Base-by-base conservation (phyloP, 1,140 invertebrate species). In the Drosophila arawakana region DNA sequence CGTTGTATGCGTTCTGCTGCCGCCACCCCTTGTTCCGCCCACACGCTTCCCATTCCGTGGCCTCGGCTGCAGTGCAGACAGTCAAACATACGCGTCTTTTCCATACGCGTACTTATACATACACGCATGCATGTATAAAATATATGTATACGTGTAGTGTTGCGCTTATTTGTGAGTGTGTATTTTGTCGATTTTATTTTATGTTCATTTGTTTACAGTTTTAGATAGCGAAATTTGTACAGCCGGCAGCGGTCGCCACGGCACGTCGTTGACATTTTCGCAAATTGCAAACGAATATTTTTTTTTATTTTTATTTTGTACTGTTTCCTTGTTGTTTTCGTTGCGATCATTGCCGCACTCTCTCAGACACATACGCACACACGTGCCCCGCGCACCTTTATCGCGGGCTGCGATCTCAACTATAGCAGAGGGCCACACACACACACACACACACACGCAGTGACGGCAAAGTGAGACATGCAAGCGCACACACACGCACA, bases 191-290 rank as follows among this genome's bases (percentile, higher is more conserved):
- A 86, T 86, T 86, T 83, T 79, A 85, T 86, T 88, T 88, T 83
- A 88, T 86, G 84, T 89, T 88, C 83, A 89, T 86, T 89, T 83
- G 84, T 88, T 89, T 89, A 88, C 83, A 88, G 77, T 89, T 88
- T 88, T 89, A 89, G 83, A 88, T 88, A 88, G 83, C 84, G 71
- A 88, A 89, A 88, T 86, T 86, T 86, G 82, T 86, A 86, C 82
- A 86, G 82, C 82, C 62, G 62, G 50, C 67, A 58, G 61, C 44
- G 61, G 52, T 50, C 57, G 66, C 60, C 52, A 73, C 71, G 47
- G 74, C 80, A 74, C 73, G 70, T 77, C 72, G 81, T 86, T 81
- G 83, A 84, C 80, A 88, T 88, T 86, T 86, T 88, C 80, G 84
- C 83, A 88, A 88, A 88, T 89, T 89, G 77, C 82, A 89, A 86